Conservation (phyloP, 2,888 invertebrate genomes). For the Gandaritis pyraliata region DNA sequence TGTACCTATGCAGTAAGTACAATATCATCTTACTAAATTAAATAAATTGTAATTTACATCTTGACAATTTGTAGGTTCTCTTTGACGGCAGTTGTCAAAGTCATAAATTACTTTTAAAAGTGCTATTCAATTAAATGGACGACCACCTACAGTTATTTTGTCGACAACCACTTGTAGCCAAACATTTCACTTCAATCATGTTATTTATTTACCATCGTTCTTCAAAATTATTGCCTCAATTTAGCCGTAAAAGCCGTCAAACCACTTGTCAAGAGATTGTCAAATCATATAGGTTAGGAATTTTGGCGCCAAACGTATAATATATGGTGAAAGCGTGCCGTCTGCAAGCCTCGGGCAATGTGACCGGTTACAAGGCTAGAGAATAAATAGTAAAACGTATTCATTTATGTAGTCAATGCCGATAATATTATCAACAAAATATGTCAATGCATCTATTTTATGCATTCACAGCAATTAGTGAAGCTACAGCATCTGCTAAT, state of each 20-base stretch:
- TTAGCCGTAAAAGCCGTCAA: slow-evolving; percentile 41
- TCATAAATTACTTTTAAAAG: slow-evolving; percentile 26
- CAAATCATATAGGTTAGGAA: slow-evolving; percentile 63
- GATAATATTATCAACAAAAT: not conserved
- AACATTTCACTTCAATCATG: slow-evolving; percentile 35
- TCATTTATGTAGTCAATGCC: not conserved
- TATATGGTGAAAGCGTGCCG: slow-evolving; percentile 67
- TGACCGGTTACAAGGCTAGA: slow-evolving; percentile 60
- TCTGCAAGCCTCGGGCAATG: slow-evolving; percentile 59
- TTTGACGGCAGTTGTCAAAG: slow-evolving; percentile 21
- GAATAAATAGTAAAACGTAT: slow-evolving; percentile 44
- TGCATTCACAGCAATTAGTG: not conserved
- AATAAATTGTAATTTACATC: not conserved
- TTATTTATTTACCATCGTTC: slow-evolving; percentile 34
- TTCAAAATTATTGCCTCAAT: slow-evolving; percentile 34
- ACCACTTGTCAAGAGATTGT: slow-evolving; percentile 43
- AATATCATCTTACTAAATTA: no score
- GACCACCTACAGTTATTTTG: slow-evolving; percentile 17
- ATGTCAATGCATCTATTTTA: not conserved
- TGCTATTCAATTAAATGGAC: slow-evolving; percentile 19
- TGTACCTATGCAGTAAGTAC: no score
- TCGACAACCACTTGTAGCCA: slow-evolving; percentile 12
- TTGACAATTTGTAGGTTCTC: not conserved
- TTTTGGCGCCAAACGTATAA: slow-evolving; percentile 73
- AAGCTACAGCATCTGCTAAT: not conserved